Conservation (phyloP, 2,113 vertebrate genomes). For the Lynx canadensis region DNA sequence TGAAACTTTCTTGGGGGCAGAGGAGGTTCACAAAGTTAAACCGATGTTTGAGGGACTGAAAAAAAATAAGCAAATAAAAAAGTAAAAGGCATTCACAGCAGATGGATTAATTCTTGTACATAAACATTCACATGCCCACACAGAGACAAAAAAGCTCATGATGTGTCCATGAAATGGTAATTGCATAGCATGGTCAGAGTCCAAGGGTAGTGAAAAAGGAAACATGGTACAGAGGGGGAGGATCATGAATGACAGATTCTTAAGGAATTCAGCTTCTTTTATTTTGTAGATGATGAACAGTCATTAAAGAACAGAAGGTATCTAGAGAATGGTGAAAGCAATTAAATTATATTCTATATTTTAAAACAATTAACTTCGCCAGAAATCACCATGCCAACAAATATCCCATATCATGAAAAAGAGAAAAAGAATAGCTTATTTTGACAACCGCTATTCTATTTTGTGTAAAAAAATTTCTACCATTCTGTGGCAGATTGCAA, state of each 20-base stretch:
- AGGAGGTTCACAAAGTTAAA: background rate
- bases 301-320: background rate
- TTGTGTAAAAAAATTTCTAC: background rate
- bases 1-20: background rate
- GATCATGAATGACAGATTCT: background rate
- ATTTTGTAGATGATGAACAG: background rate
- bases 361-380: background rate
- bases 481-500: background rate
- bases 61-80: background rate
- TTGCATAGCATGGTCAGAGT: background rate
- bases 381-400: background rate
- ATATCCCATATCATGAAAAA: background rate
- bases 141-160: background rate
- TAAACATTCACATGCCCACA: background rate
- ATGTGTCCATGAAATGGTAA: background rate
- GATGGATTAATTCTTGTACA: background rate
- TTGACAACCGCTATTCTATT: conserved; percentile 11
- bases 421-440: background rate
- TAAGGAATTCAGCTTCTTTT: background rate
- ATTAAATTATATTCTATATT: background rate
- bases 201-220: background rate
- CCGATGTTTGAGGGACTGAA: background rate
- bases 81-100: background rate
- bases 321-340: background rate
- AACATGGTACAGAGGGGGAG: background rate